Evolutionary conservation across 2,113 vertebrate genomes (phyloP), one percentile per base, ranked within the genome.

Genomic region (Asarcornis scutulata): DNA sequence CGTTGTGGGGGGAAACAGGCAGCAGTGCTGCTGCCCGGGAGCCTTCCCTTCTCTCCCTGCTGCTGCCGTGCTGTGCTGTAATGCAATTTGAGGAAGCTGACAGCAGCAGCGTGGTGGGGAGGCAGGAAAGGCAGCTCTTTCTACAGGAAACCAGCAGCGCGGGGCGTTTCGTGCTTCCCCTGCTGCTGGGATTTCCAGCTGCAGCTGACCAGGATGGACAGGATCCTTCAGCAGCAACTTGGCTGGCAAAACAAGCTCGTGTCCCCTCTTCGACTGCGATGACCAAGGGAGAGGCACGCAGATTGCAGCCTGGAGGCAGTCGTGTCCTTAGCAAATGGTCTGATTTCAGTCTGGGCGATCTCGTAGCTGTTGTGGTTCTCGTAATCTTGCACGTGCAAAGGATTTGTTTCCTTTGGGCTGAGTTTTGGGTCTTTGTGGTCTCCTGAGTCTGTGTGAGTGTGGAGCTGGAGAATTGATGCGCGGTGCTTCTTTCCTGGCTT

Each of bases 151-250:
- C 6, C 78, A 88, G 72, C 60, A 1, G 63, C 3, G 0, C 5
- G 9, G 59, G 82, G 87, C 0, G 0, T 83, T 83, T 77, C 16
- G 7, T 46, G 18, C 58, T 71, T 89, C 56, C 82, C 4, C 3
- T 86, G 93, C 91, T 85, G 73, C 86, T 75, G 7, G 81, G 69
- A 34, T 95, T 95, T 95, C 86, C 81, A 96, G 91, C 77, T 53
- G 21, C 0, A 1, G 84, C 73, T 71, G 91, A 91, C 23, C 67
- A 17, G 59, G 75, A 58, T 34, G 53, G 58, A n/a, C 74, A 40
- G 50, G 79, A 62, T 29, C 74, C 58, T 23, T 23, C 22, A 71
- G 52, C 80, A 71, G 60, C 75, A 55, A 58, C 80, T 85, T 68
- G 58, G 52, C 71, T 53, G 14, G 34, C 7, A 13, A 38, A 62